Base-by-base conservation (phyloP, 2,113 vertebrate species). In the Lutjanus erythropterus region DNA sequence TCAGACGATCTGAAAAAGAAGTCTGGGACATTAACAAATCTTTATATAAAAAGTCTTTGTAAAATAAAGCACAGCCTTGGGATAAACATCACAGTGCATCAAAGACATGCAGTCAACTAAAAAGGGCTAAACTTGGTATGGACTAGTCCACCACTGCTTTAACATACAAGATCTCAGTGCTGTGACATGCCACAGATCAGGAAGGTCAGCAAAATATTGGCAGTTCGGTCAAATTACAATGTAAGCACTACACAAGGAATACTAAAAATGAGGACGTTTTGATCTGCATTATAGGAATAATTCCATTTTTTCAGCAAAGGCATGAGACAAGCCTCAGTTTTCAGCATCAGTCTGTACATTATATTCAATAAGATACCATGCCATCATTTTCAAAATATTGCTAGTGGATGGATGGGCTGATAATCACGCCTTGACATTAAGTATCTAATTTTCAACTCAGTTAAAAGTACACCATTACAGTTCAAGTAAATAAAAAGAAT, bases 21-120 rank as follows among this genome's bases (percentile, higher is more conserved):
- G 14, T 61, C 76, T 60, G 27, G 69, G 55, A 76, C 73, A 80
- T 73, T 71, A 79, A 86, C 49, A 68, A 75, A 85, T 85, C 68
- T 87, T 80, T 4, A 88, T 83, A 76, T 56, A 83, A 91, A 89
- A 90, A 58, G 37, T 61, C 25, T 76, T 81, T 69, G 55, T 74
- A 84, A 89, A 84, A 88, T 62, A 83, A 71, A 88, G 58, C 78
- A 86, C 81, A 87, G 66, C 81, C 83, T 64, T 68, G 18, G 47
- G 70, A 69, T 76, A 52, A 83, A 86, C 39, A 73, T 62, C 72
- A 72, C 80, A 81, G 80, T 87, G 85, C 85, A 89, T 79, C 73
- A 85, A 86, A 82, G 29, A 88, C 94, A 94, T 93, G 93, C 92
- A 88, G 87, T 84, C 64, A 69, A 81, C 65, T 80, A 25, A 80